These are phyloP conservation scores for Aeoliscus strigatus DNA, from an alignment of 2,797 vertebrate genomes.

Conservation along the genomic window DNA sequence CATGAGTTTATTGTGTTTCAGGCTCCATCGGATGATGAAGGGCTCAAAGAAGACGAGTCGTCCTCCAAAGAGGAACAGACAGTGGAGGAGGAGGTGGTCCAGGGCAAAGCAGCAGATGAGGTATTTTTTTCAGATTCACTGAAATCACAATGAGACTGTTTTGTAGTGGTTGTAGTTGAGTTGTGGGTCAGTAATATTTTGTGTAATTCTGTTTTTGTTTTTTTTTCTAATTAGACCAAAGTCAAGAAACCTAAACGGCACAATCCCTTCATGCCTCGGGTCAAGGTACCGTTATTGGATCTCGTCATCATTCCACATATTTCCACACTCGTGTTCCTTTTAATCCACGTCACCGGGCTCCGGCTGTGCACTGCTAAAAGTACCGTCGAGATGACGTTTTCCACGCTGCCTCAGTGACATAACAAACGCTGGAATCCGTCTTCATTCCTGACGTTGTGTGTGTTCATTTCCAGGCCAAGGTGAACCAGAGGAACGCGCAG, in stretches of 20 bases:
- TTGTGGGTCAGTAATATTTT: no score
- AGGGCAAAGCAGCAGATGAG: conserved; percentile 40
- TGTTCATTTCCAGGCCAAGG: conserved; percentile 53
- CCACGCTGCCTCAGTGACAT: no score
- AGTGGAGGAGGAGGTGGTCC: conserved; percentile 22
- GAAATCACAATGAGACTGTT: no score
- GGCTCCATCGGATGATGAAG: conserved; percentile 49
- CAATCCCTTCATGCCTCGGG: conserved; percentile 65
- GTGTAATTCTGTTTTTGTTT: conserved; percentile 1
- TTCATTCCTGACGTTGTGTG: background rate
- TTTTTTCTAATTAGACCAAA: conserved; percentile 51
- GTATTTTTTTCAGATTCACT: background rate
- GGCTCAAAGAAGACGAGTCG: conserved; percentile 24
- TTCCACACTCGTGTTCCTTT: no score
- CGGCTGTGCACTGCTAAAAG: no score
- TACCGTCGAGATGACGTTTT: no score
- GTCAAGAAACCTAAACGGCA: conserved; percentile 52
- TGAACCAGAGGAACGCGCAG: conserved; percentile 21
- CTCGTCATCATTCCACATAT: no score
- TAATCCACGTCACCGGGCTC: no score
- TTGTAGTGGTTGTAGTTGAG: no score
- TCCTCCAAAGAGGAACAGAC: conserved; percentile 28
- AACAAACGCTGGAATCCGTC: no score
- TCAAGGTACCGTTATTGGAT: conserved; percentile 47
- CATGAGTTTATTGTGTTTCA: conserved; percentile 8